A percentile compares a stretch with the other conserved stretches of the same genome.
These are phyloP conservation scores for Morpho deidamia DNA, from an alignment of 2,888 invertebrate species.

Conservation along the genomic window DNA sequence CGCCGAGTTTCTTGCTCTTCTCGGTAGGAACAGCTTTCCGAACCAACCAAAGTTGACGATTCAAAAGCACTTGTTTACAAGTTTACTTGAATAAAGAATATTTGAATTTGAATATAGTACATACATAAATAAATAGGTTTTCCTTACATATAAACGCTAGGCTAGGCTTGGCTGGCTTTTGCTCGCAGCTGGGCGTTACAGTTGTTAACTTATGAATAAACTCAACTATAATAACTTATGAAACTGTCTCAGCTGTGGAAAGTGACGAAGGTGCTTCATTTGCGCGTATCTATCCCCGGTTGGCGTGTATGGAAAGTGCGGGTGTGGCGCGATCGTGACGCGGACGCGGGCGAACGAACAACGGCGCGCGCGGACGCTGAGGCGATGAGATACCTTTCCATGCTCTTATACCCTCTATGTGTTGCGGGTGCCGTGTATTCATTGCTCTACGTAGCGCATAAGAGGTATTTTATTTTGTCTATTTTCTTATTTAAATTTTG, in stretches of 20 bases:
- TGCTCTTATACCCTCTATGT: slow-evolving; percentile 93
- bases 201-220: not conserved
- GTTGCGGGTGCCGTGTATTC: slow-evolving; percentile 93
- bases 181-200: too few species aligned
- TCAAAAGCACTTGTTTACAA: too few species aligned
- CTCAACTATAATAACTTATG: too few species aligned
- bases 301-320: slow-evolving; percentile 58
- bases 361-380: slow-evolving; percentile 94
- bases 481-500: too few species aligned
- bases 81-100: too few species aligned
- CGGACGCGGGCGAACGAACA: slow-evolving; percentile 80
- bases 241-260: slow-evolving; percentile 90
- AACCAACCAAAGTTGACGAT: too few species aligned
- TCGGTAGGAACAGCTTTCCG: too few species aligned
- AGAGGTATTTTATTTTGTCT: slow-evolving; percentile 80
- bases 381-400: slow-evolving; percentile 94
- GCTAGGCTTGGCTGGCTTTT: too few species aligned
- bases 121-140: too few species aligned
- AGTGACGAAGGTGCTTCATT: slow-evolving; percentile 92
- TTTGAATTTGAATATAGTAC: too few species aligned
- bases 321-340: slow-evolving; percentile 50
- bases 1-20: too few species aligned
- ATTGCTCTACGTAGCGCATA: slow-evolving; percentile 95
- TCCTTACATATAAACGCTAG: too few species aligned
- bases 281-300: slow-evolving; percentile 76